These are phyloP conservation scores for Pristiophorus japonicus DNA, from an alignment of 2,113 vertebrate species.

Conservation along the genomic window DNA sequence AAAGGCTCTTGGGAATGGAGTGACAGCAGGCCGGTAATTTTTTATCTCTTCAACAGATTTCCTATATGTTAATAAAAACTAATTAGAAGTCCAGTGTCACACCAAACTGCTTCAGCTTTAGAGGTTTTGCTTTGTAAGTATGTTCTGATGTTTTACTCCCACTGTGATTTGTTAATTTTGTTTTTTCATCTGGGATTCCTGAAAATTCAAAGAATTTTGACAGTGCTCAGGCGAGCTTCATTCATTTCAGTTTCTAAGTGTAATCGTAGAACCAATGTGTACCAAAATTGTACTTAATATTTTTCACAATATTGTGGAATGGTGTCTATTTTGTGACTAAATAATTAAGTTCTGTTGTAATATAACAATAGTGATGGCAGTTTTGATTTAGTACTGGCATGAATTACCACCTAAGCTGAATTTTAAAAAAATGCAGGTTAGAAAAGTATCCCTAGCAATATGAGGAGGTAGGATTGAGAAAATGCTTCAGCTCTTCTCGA, in stretches of 20 bases:
- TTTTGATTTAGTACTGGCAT: not conserved
- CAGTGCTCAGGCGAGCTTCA: not conserved
- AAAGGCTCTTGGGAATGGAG: conserved; percentile 87
- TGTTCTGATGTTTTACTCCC: conserved; percentile 55
- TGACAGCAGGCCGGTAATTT: conserved; percentile 77
- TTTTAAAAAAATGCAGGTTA: not conserved
- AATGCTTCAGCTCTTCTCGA: not conserved
- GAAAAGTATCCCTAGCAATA: not conserved
- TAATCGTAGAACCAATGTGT: not conserved
- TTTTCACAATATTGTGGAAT: not conserved
- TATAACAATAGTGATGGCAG: not conserved
- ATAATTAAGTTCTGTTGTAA: not conserved
- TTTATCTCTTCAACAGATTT: not conserved
- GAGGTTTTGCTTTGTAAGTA: conserved; percentile 57
- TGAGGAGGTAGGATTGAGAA: not conserved
- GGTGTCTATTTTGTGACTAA: not conserved
- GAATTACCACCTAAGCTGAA: not conserved
- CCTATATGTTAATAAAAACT: not conserved
- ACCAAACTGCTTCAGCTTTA: not conserved
- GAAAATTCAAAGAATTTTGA: not conserved
- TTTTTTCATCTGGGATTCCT: not conserved
- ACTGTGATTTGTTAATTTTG: not conserved
- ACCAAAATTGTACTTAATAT: not conserved
- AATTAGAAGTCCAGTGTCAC: not conserved
- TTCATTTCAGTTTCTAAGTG: too few species aligned